Percentiles rank a stretch among this genome's conserved stretches.
Evolutionary conservation across 2,113 vertebrate species (phyloP).

Genomic region (Megatriorchis doriae): DNA sequence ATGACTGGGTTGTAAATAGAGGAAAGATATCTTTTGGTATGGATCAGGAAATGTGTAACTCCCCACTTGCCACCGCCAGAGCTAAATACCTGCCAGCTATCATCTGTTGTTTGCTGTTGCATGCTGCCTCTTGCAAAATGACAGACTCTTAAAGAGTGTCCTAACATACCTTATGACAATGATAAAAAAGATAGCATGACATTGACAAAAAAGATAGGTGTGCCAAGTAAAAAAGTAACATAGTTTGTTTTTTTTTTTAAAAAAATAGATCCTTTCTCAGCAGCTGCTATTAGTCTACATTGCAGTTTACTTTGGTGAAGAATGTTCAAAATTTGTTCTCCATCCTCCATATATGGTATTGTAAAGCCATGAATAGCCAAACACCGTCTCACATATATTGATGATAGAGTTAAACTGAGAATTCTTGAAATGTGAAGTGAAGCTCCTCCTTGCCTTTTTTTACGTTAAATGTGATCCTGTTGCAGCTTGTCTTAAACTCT

Average conservation of each 20-base stretch:
- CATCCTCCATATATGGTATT: not conserved
- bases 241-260: accelerated
- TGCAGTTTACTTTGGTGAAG: not conserved
- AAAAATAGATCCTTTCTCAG: not conserved
- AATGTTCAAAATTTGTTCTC: not conserved
- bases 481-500: not conserved
- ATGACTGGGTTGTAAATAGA: not conserved
- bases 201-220: not conserved
- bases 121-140: not conserved
- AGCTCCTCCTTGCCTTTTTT: not conserved
- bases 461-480: not conserved
- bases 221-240: not conserved
- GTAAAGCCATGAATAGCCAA: not conserved
- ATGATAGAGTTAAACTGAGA: not conserved
- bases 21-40: not conserved
- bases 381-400: accelerated
- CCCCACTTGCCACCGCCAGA: not conserved
- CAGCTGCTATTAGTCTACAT: not conserved
- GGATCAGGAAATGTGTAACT: not conserved
- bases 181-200: not conserved
- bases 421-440: not conserved
- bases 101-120: not conserved
- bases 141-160: not conserved
- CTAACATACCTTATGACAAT: not conserved
- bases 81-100: not conserved